Percentiles rank a stretch among this genome's conserved stretches.
These are phyloP conservation scores for Lontra canadensis DNA, from an alignment of 2,113 vertebrate species.

Conservation along the genomic window DNA sequence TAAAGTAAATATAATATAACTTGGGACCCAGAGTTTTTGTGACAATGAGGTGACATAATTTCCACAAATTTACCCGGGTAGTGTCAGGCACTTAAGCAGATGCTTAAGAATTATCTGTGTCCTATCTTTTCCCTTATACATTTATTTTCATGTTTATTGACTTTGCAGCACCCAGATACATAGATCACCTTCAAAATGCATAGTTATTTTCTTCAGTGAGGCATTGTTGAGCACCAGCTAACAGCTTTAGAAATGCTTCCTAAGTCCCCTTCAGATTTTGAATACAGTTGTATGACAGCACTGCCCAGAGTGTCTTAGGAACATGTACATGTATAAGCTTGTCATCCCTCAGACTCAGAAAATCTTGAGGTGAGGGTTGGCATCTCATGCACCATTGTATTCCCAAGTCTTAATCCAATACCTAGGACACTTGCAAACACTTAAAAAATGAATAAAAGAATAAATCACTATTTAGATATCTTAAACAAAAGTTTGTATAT, in stretches of 20 bases:
- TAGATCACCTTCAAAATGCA: not conserved
- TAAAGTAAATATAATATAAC: not conserved
- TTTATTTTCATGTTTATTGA: not conserved
- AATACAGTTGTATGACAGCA: not conserved
- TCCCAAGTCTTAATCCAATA: not conserved
- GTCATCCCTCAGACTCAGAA: not conserved
- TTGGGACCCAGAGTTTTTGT: not conserved
- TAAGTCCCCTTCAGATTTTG: not conserved
- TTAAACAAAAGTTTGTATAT: not conserved
- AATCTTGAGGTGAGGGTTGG: not conserved
- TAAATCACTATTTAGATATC: not conserved
- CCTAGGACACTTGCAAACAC: not conserved
- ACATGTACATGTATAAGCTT: too few species aligned
- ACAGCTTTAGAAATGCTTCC: not conserved
- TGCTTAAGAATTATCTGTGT: not conserved
- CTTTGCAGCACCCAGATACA: not conserved
- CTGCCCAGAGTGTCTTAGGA: not conserved
- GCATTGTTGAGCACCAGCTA: not conserved
- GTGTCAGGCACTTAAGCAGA: not conserved
- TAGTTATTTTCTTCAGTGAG: not conserved
- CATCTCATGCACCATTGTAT: not conserved
- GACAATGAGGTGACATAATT: not conserved
- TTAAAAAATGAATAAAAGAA: not conserved
- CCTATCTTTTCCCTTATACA: not conserved
- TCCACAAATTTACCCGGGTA: not conserved